Evolutionary conservation across 2,797 vertebrate genomes (phyloP), one percentile per base, ranked within the genome.

Genomic region (Gymnothorax reevesii): DNA sequence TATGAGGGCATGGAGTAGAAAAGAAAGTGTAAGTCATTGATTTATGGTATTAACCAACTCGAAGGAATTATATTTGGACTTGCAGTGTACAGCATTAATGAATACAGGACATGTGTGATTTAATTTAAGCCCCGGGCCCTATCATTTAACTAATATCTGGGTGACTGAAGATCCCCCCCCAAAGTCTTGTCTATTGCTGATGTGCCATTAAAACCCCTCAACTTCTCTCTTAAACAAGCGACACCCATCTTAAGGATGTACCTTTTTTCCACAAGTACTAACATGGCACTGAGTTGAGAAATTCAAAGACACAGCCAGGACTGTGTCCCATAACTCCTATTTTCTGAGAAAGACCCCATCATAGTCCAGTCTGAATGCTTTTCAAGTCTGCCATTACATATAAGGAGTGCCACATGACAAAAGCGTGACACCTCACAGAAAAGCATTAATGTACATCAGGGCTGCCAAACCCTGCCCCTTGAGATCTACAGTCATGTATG

Each of bases 251-350:
- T 27, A 73, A 79, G 57, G 49, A 7, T 79, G 88, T 82, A 89
- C 83, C 87, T 25, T 83, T 13, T 86, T 89, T 88, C 79, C 86
- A 90, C 79, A 89, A 87, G 75, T 86, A 25, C 89, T 71, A 49
- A 83, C 54, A 42, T 54, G 9, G 25, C 20, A 42, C 10, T 25
- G 25, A 10, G 25, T 33, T 33, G 33, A 7, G 42, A 77, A 42
- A 9, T 49, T 77, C 6, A 49, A 49, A 10, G 4, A 13, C 73
- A 77, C 73, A 77, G 22, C 20, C 42, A 77, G 10, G 73, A 77
- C 7, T 71, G 13, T 80, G 77, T 55, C 49, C 22, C 49, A 80
- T n/a, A 12, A 8, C 15, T 42, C 4, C 27, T 73, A 73, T 27
- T 27, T 12, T 73, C 20, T 27, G 69, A 33, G 69, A 15, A 73